Conservation (phyloP, 2,888 invertebrate genomes). For the Lissocephala sabroskyi region DNA sequence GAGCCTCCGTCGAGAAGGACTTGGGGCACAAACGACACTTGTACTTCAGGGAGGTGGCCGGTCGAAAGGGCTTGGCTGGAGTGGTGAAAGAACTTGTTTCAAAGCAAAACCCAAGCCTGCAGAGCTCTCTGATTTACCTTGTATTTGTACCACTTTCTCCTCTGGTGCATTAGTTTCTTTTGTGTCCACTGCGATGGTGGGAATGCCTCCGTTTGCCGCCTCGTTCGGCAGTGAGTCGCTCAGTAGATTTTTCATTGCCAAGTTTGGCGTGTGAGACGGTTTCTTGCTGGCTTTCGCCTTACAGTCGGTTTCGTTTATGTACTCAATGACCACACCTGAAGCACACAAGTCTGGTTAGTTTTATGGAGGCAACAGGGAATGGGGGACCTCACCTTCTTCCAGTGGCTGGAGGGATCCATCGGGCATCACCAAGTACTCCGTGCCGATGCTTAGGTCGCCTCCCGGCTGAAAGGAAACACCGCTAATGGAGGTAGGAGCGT, state of each 20-base stretch:
- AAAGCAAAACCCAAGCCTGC: not conserved
- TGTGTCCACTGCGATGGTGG: too few relatives aligned
- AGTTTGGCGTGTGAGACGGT: not conserved
- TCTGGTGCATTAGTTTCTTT: constrained; percentile 24
- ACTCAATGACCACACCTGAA: constrained; percentile 61
- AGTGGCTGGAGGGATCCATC: constrained; percentile 63
- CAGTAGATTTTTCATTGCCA: too few relatives aligned
- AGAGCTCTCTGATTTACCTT: constrained; percentile 16
- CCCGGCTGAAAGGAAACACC: too few relatives aligned
- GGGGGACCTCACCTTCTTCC: too few relatives aligned
- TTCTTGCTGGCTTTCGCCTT: constrained; percentile 14
- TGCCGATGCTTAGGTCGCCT: constrained; percentile 47
- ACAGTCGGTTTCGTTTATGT: constrained; percentile 53
- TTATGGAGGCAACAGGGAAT: too few relatives aligned
- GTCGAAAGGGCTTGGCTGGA: constrained; percentile 25
- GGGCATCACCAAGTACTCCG: constrained; percentile 60
- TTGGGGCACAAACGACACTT: constrained; percentile 45
- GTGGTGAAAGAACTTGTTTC: not conserved
- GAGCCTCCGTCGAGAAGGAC: constrained; percentile 37
- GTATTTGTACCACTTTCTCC: constrained; percentile 36
- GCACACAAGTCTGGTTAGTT: too few relatives aligned
- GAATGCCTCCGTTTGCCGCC: not conserved
- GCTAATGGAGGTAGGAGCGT: not conserved
- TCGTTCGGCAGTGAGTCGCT: too few relatives aligned
- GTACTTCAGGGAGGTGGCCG: constrained; percentile 26